Percentiles rank a stretch among this genome's conserved stretches.
phyloP scores from a whole-genome alignment of 1,140 invertebrate species.

The Zophobas atratus region DNA sequence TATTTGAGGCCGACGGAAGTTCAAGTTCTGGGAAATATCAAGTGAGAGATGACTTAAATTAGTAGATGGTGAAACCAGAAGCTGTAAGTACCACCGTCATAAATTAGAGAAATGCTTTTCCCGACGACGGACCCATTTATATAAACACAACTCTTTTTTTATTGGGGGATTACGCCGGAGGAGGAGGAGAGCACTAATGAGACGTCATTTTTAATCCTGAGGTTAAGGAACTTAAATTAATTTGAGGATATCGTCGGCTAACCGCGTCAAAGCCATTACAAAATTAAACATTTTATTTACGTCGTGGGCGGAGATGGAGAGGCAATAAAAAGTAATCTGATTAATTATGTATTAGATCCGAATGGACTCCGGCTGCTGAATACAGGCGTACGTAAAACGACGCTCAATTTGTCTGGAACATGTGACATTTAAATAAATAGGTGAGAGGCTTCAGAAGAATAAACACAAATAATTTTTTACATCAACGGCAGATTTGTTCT shows the following conservation, averaged over 20 bases:
- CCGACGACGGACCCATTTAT: neutral
- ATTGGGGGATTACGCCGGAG: neutral
- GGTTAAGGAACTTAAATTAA: neutral
- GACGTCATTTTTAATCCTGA: conserved; percentile 6
- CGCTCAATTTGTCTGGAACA: too few species aligned
- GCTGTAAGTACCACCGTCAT: neutral
- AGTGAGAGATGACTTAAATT: neutral
- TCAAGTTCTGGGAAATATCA: neutral
- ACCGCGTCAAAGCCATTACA: neutral
- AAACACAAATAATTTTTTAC: too few species aligned
- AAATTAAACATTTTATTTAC: neutral
- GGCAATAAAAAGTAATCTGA: neutral
- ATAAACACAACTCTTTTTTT: neutral
- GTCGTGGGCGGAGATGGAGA: neutral
- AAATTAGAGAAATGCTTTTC: neutral
- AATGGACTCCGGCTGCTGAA: neutral
- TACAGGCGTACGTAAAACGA: neutral
- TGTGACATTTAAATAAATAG: too few species aligned
- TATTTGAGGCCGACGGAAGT: neutral
- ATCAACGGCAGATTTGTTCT: too few species aligned
- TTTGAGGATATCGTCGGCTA: neutral
- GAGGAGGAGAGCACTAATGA: neutral
- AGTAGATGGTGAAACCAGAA: neutral
- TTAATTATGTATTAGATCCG: neutral
- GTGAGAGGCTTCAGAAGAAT: too few species aligned